phyloP scores from a whole-genome alignment of 2,797 vertebrate species.

The Remorina albescens region DNA sequence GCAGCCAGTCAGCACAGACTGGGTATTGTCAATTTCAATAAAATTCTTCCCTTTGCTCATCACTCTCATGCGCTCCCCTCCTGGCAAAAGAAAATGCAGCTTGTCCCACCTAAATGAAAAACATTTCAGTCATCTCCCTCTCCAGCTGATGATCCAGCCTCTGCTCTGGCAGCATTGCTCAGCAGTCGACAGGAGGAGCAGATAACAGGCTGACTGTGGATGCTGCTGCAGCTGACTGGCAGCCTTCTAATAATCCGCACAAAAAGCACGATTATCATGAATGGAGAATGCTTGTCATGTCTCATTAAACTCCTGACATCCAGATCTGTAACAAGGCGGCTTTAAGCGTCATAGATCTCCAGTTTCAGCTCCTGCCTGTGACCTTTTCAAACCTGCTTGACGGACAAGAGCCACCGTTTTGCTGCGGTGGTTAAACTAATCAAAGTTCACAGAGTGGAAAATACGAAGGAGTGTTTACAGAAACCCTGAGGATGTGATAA shows the following conservation, averaged over 20 bases:
- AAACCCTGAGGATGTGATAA: constrained; percentile 14
- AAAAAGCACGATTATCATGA: constrained; percentile 46
- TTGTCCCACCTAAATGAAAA: constrained; percentile 32
- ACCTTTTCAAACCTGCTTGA: constrained; percentile 44
- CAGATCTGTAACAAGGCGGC: constrained; percentile 36
- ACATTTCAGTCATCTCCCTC: constrained; percentile 36
- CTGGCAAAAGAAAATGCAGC: constrained; percentile 7
- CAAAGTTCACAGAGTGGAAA: constrained; percentile 23
- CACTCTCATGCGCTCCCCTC: constrained; percentile 18
- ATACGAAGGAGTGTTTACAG: constrained; percentile 36
- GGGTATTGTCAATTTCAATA: constrained; percentile 5
- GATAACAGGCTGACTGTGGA: constrained; percentile 58
- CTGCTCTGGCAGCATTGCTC: constrained; percentile 32
- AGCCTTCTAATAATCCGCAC: constrained; percentile 50
- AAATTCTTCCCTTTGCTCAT: neutral
- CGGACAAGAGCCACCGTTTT: constrained; percentile 13
- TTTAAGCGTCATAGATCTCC: constrained; percentile 30
- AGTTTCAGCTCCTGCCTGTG: constrained; percentile 17
- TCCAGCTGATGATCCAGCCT: constrained; percentile 44
- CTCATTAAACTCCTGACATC: constrained; percentile 35
- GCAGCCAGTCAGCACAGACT: neutral
- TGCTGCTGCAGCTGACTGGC: constrained; percentile 35
- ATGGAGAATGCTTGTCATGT: constrained; percentile 55
- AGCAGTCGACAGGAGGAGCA: constrained; percentile 41
- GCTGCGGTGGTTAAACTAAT: constrained; percentile 26